A percentile compares a stretch with the other conserved stretches of the same genome.
Evolutionary conservation across 1,140 invertebrate genomes (phyloP).

Genomic region (Holcopasites calliopsidis): DNA sequence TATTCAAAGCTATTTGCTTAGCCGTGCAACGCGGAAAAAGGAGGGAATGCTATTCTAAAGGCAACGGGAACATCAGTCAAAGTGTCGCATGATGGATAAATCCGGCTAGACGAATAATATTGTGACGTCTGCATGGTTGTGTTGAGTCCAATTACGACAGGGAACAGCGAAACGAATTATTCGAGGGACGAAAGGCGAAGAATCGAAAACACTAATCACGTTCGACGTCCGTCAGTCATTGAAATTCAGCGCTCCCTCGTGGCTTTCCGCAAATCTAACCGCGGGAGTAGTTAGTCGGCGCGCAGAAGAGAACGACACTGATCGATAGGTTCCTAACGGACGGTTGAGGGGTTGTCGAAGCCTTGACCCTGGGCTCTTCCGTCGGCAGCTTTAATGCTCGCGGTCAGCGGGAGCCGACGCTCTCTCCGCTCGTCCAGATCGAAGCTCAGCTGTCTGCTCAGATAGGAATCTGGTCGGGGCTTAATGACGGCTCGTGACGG

Average conservation of each 20-base stretch:
- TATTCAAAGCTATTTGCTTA: too few relatives aligned
- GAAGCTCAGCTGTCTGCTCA: conserved; percentile 66
- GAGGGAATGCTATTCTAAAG: too few relatives aligned
- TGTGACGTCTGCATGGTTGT: too few relatives aligned
- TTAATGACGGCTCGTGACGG: conserved; percentile 75
- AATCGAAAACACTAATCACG: conserved; percentile 37
- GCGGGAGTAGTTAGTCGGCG: conserved; percentile 38
- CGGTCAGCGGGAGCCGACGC: conserved; percentile 53
- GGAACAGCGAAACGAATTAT: conserved; percentile 45
- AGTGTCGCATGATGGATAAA: conserved; percentile 9
- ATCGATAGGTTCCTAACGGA: conserved; percentile 70
- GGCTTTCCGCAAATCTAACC: conserved; percentile 50
- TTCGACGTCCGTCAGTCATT: conserved; percentile 38
- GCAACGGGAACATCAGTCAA: background rate
- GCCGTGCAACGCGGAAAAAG: too few relatives aligned
- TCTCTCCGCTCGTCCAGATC: conserved; percentile 55
- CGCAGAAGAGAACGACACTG: conserved; percentile 54
- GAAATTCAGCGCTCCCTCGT: conserved; percentile 40
- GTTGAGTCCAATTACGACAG: too few relatives aligned
- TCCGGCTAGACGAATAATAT: background rate
- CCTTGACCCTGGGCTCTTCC: conserved; percentile 67
- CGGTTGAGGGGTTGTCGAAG: conserved; percentile 68
- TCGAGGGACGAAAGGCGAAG: background rate
- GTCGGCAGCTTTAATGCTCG: conserved; percentile 66
- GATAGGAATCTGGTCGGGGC: conserved; percentile 72